Conservation (phyloP, 1,140 invertebrate species). For the Penaeus indicus region DNA sequence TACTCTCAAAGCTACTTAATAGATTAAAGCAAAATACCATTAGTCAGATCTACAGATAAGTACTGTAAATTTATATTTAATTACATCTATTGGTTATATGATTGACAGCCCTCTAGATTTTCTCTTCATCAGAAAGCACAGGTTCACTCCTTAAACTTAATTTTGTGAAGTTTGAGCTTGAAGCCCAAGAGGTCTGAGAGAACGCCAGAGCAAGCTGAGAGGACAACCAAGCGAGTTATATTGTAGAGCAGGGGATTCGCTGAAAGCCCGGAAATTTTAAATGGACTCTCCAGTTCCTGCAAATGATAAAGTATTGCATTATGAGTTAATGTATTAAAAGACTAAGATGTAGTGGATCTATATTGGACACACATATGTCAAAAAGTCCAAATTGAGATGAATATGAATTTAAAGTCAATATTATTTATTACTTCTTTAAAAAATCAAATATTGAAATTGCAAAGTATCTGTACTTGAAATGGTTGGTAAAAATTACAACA, state of each 20-base stretch:
- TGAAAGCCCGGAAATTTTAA: constrained; percentile 95
- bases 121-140: too few species aligned
- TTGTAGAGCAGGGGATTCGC: constrained; percentile 97
- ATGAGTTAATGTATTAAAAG: neutral
- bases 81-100: neutral
- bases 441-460: too few species aligned
- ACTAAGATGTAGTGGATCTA: too few species aligned
- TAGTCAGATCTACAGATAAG: neutral
- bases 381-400: too few species aligned
- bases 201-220: constrained; percentile 94
- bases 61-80: neutral
- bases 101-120: neutral
- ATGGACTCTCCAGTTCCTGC: constrained; percentile 96
- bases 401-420: too few species aligned
- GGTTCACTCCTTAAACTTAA: constrained; percentile 76
- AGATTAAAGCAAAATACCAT: neutral
- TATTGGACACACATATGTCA: too few species aligned
- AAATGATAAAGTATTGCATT: constrained; percentile 70
- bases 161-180: constrained; percentile 96
- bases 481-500: too few species aligned
- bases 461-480: too few species aligned
- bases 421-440: too few species aligned
- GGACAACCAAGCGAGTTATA: constrained; percentile 92
- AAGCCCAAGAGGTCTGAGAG: constrained; percentile 95
- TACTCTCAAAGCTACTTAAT: too few species aligned